A percentile compares a stretch with the other conserved stretches of the same genome.
These are phyloP conservation scores for Alligator sinensis DNA, from an alignment of 2,113 vertebrate species.

Conservation along the genomic window DNA sequence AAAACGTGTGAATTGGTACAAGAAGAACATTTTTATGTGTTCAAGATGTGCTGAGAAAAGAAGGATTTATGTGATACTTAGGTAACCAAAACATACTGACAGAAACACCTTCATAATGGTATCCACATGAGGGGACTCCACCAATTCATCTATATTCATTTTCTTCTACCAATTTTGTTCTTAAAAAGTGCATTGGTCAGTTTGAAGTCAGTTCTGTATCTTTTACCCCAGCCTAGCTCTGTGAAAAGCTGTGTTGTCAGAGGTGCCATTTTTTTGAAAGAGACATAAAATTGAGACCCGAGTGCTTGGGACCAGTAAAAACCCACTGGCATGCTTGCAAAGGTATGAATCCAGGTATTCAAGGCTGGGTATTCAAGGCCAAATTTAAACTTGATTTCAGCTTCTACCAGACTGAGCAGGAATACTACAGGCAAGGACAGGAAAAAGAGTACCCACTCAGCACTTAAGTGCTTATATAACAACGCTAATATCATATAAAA, in stretches of 20 bases:
- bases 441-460: not conserved
- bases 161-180: not conserved
- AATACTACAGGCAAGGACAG: constrained; percentile 1
- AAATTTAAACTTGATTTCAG: not conserved
- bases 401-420: not conserved
- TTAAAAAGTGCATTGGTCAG: not conserved
- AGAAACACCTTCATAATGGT: not conserved
- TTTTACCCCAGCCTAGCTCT: not conserved
- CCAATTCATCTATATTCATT: not conserved
- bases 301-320: not conserved
- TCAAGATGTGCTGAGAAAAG: not conserved
- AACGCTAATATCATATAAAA: not conserved
- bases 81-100: not conserved
- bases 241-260: not conserved
- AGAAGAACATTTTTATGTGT: not conserved
- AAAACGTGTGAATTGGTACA: not conserved
- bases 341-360: not conserved
- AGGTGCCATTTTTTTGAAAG: constrained; percentile 6
- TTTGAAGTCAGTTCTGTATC: not conserved
- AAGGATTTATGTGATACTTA: not conserved
- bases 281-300: not conserved
- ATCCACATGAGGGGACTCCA: not conserved
- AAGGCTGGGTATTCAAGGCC: not conserved
- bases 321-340: not conserved
- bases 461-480: not conserved